Conservation (phyloP, 2,113 vertebrate species). For the Meriones unguiculatus region DNA sequence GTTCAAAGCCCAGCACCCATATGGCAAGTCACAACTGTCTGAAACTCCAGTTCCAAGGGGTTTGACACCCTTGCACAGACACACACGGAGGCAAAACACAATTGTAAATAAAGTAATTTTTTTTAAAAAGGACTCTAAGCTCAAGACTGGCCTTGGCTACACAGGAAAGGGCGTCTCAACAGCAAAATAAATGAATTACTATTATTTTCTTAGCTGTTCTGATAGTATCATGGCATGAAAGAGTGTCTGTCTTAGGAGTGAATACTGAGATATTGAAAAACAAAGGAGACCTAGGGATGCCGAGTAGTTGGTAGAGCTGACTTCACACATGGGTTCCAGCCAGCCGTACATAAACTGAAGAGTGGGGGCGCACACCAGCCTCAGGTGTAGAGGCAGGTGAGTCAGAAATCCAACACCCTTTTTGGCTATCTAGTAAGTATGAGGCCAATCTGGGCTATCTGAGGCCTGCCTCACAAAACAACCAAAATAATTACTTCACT, state of each 20-base stretch:
- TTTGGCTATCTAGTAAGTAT: not conserved
- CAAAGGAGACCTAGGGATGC: not conserved
- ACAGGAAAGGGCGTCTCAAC: not conserved
- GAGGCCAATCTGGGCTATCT: not conserved
- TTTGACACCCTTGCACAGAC: no score
- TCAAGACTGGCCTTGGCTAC: not conserved
- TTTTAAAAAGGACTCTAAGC: no score
- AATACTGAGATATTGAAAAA: constrained; percentile 13
- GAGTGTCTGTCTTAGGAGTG: not conserved
- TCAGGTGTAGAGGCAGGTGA: not conserved
- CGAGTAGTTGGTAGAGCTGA: not conserved
- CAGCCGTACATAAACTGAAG: not conserved
- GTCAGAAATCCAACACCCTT: not conserved
- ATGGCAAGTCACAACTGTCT: no score
- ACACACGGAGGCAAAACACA: no score
- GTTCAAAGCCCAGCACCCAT: no score
- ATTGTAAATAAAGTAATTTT: no score
- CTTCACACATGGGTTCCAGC: not conserved
- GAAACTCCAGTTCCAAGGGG: no score
- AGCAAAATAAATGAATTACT: not conserved
- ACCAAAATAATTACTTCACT: not conserved
- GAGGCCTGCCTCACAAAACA: not conserved
- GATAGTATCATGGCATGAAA: not conserved
- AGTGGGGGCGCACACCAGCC: not conserved
- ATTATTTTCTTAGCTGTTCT: constrained; percentile 28